Percentiles rank a stretch among this genome's conserved stretches.
phyloP scores from a whole-genome alignment of 2,888 invertebrate species.

The Lithodes maja region DNA sequence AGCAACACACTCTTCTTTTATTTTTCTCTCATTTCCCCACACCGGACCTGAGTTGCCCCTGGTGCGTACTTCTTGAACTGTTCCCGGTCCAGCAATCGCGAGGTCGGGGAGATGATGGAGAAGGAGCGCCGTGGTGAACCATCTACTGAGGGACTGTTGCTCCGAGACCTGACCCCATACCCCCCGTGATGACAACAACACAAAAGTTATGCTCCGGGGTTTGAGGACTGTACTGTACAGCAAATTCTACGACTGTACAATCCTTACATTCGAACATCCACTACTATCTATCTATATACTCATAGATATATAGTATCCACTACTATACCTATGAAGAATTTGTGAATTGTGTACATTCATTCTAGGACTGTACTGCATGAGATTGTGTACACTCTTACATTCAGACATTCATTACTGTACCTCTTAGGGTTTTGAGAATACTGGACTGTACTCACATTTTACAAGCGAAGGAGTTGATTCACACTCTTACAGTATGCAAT shows the following conservation, averaged over 20 bases:
- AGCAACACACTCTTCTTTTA: background rate
- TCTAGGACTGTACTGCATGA: background rate
- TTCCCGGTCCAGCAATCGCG: slow-evolving; percentile 53
- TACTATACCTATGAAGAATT: too few species aligned
- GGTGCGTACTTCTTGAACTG: slow-evolving; percentile 66
- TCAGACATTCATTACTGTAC: background rate
- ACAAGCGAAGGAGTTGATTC: too few species aligned
- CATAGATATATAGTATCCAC: too few species aligned
- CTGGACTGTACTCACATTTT: background rate
- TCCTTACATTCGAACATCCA: too few species aligned
- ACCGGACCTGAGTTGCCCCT: slow-evolving; percentile 20
- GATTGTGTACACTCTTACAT: background rate
- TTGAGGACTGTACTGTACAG: background rate
- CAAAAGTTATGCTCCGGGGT: slow-evolving; percentile 4
- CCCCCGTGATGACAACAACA: slow-evolving; percentile 15
- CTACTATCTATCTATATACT: too few species aligned
- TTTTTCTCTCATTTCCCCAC: slow-evolving; percentile 7
- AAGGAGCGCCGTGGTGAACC: slow-evolving; percentile 47
- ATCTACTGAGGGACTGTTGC: slow-evolving; percentile 52
- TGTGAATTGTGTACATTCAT: background rate
- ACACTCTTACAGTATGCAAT: too few species aligned
- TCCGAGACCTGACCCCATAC: background rate
- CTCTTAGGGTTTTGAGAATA: background rate
- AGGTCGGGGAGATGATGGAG: slow-evolving; percentile 60
- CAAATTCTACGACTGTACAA: too few species aligned